Evolutionary conservation across 2,113 vertebrate species (phyloP), one percentile per base, ranked within the genome.

Genomic region (Nothoprocta pentlandii): DNA sequence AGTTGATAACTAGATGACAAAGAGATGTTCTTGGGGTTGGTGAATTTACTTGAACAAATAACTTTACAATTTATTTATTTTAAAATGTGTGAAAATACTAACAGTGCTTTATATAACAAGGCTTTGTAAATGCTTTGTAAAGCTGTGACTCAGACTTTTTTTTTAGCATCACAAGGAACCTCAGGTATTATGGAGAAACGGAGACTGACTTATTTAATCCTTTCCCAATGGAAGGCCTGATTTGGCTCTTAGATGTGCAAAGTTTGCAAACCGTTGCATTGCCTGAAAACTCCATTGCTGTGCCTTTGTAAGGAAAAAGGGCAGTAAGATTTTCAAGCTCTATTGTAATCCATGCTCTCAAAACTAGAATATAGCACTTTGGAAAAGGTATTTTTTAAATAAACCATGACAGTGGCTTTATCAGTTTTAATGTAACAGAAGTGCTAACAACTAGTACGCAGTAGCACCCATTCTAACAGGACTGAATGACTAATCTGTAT

Each of bases 31-130:
- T 87, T 77, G 25, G 80, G 87, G 59, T 70, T 36, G 49, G 41
- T 41, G 59, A 61, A 85, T 82, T 91, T 93, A 36, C 84, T 93
- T 87, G 58, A 83, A 82, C 62, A 92, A 92, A 85, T 56, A 58
- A 36, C 78, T 82, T 81, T 36, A 74, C 41, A 79, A 90, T 80
- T 53, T 7, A 28, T 85, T 87, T 89, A 66, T 82, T 82, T 51
- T 83, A 79, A 91, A 92, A 85, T 85, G 63, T 92, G 73, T 90
- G 90, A 93, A 95, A 96, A 87, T 73, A 89, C 58, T 46, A 66
- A 28, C 0, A 5, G 32, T 22, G 26, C 44, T 71, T 92, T 21
- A 47, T 47, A 47, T 44, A 66, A 28, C 0, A 4, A 34, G 23
- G 30, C 41, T 76, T 93, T 93, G 92, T 79, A 89, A 93, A 93